These are phyloP conservation scores for Melanogrammus aeglefinus DNA, from an alignment of 2,797 vertebrate species.

Conservation along the genomic window DNA sequence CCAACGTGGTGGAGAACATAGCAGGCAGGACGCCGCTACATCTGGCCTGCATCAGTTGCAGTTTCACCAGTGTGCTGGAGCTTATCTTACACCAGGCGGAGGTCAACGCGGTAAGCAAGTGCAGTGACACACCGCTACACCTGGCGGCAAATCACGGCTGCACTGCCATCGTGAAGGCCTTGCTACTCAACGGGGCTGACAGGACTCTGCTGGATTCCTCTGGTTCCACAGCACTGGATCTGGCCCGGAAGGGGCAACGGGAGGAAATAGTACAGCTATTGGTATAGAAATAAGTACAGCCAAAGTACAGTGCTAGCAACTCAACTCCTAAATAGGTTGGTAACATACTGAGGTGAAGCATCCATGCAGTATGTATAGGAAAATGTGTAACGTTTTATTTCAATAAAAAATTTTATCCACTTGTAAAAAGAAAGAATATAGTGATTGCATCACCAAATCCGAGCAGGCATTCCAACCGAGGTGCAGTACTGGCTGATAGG, in stretches of 20 bases:
- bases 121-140: conserved; percentile 77
- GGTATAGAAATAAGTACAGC: conserved; percentile 27
- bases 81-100: conserved; percentile 75
- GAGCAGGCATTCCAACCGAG: not conserved
- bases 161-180: conserved; percentile 71
- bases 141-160: conserved; percentile 76
- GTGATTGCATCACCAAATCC: not conserved
- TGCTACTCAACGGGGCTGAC: conserved; percentile 76
- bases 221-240: conserved; percentile 71
- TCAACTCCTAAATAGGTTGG: not conserved
- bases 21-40: conserved; percentile 81
- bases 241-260: conserved; percentile 70
- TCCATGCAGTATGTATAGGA: not conserved
- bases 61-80: conserved; percentile 70
- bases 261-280: conserved; percentile 70
- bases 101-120: conserved; percentile 71
- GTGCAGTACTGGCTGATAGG: not conserved
- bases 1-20: conserved; percentile 67
- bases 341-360: not conserved
- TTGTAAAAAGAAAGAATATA: not conserved
- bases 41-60: conserved; percentile 70
- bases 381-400: not conserved
- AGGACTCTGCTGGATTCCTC: conserved; percentile 60
- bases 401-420: not conserved
- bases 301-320: not conserved